Evolutionary conservation across 1,140 invertebrate genomes (phyloP).

Genomic region (Acyrthosiphon pisum): DNA sequence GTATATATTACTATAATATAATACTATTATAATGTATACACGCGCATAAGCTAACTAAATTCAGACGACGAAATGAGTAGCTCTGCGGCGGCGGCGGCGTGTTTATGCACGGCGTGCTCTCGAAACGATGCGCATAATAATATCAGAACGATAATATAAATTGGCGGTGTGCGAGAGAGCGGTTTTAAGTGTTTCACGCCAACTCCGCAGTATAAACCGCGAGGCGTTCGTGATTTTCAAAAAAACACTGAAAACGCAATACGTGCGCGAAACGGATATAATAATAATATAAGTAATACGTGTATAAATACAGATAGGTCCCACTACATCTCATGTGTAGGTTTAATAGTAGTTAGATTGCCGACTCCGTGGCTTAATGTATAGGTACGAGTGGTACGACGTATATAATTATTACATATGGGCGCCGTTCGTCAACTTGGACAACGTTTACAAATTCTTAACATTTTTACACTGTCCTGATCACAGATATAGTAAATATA

Average conservation of each 20-base stretch:
- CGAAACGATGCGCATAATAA: background rate
- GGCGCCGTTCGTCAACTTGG: no score
- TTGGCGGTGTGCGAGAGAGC: background rate
- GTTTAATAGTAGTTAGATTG: no score
- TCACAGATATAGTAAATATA: background rate
- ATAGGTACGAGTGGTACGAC: no score
- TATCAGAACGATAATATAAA: background rate
- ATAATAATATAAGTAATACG: background rate
- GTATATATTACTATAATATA: conserved; percentile 9
- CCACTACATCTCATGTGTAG: no score
- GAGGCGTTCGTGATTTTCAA: background rate
- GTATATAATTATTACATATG: no score
- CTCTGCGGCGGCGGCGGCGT: background rate
- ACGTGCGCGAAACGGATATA: background rate
- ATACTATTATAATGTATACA: conserved; percentile 14
- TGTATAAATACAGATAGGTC: no score
- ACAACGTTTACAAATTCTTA: no score
- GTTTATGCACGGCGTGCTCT: background rate
- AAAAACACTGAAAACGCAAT: background rate
- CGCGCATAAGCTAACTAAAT: background rate
- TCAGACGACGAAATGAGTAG: background rate
- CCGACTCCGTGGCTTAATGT: no score
- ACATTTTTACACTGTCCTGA: background rate
- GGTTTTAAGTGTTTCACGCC: background rate
- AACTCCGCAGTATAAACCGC: background rate